phyloP scores from a whole-genome alignment of 2,797 vertebrate species.

The Nasua narica region DNA sequence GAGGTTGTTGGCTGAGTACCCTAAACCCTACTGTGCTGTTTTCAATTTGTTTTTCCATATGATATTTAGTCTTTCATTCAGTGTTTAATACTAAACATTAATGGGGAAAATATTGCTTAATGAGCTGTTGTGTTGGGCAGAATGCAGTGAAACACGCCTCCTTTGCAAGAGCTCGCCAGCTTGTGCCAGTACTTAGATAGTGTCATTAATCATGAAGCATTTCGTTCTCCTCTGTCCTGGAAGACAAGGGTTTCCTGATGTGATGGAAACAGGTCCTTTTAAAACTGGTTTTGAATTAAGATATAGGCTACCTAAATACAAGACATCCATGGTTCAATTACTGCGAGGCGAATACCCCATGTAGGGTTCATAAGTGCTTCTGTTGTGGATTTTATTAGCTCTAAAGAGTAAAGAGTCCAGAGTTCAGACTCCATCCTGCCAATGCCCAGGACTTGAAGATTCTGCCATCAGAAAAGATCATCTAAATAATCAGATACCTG shows the following conservation, averaged over 20 bases:
- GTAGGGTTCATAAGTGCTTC: not conserved
- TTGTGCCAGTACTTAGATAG: constrained; percentile 71
- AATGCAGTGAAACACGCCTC: constrained; percentile 74
- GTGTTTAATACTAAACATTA: constrained; percentile 83
- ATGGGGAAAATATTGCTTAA: constrained; percentile 81
- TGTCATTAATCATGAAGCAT: constrained; percentile 66
- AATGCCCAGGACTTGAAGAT: not conserved
- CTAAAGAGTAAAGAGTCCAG: not conserved
- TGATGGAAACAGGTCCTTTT: constrained; percentile 60
- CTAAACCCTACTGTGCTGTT: constrained; percentile 80
- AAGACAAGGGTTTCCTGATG: constrained; percentile 51
- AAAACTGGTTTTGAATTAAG: constrained; percentile 51
- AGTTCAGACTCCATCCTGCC: not conserved
- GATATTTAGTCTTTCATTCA: constrained; percentile 84
- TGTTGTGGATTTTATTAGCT: not conserved
- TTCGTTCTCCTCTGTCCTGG: constrained; percentile 45
- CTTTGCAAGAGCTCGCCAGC: constrained; percentile 61
- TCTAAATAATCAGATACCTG: not conserved
- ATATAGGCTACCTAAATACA: constrained; percentile 11
- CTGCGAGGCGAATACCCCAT: not conserved
- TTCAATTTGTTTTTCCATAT: constrained; percentile 80
- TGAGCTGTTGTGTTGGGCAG: constrained; percentile 76
- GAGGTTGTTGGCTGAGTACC: constrained; percentile 81
- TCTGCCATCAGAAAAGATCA: not conserved
- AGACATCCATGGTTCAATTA: constrained; percentile 25